Evolutionary conservation across 2,113 vertebrate species (phyloP).

Genomic region (Lonchura striata): DNA sequence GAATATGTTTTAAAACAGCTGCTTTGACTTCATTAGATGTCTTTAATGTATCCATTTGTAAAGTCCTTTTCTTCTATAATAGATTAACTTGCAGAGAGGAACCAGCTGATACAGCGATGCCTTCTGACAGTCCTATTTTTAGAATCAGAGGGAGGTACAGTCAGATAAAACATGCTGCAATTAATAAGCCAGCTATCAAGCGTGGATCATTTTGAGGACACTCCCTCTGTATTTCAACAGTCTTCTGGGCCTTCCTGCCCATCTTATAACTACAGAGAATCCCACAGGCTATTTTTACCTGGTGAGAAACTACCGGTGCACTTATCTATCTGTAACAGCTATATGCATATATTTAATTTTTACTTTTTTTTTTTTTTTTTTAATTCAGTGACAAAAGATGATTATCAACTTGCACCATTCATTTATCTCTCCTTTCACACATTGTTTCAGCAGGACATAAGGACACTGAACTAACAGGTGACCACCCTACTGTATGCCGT

Average conservation of each 20-base stretch:
- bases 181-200: slow-evolving; percentile 16
- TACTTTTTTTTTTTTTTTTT: neutral
- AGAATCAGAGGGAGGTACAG: slow-evolving; percentile 36
- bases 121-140: slow-evolving; percentile 54
- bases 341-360: neutral
- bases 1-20: slow-evolving; percentile 61
- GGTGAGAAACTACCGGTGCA: neutral
- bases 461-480: neutral
- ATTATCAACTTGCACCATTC: neutral
- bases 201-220: neutral
- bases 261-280: neutral
- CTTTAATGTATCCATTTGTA: slow-evolving; percentile 59
- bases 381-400: neutral
- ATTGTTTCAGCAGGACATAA: neutral
- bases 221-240: slow-evolving; percentile 7
- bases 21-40: slow-evolving; percentile 58
- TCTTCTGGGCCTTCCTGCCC: neutral
- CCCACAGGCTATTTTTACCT: neutral
- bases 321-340: neutral
- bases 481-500: neutral
- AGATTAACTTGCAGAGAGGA: slow-evolving; percentile 40
- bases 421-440: neutral
- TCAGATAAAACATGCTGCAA: slow-evolving; percentile 23
- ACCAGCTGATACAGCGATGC: neutral
- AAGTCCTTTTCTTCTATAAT: slow-evolving; percentile 49